These are phyloP conservation scores for Bufo bufo DNA, from an alignment of 2,113 vertebrate genomes.

Conservation along the genomic window DNA sequence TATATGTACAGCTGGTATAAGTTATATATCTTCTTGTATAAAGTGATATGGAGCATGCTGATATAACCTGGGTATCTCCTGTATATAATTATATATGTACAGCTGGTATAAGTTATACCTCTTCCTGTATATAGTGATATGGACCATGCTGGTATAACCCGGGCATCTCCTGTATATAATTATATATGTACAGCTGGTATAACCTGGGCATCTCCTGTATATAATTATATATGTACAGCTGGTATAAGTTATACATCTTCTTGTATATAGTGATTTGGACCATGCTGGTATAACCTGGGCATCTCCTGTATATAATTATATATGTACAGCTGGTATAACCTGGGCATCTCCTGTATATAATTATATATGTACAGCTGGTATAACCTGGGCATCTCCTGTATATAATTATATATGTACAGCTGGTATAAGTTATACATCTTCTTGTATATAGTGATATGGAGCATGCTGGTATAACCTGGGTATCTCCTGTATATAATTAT, in stretches of 20 bases:
- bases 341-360: neutral
- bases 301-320: neutral
- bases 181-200: neutral
- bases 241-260: neutral
- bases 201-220: neutral
- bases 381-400: no score
- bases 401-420: neutral
- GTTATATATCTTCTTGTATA: neutral
- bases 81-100: neutral
- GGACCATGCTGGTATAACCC: no score
- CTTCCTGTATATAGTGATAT: neutral
- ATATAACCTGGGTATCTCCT: neutral
- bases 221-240: no score
- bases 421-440: neutral
- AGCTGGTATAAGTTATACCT: no score
- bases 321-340: neutral
- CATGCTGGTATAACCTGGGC: neutral
- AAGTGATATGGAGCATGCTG: neutral
- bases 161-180: no score
- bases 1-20: no score
- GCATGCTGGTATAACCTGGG: no score
- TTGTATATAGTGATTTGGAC: neutral
- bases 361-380: neutral
- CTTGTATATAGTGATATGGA: neutral
- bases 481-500: no score